These are phyloP conservation scores for Heliconius sara DNA, from an alignment of 2,888 invertebrate species.

Conservation along the genomic window DNA sequence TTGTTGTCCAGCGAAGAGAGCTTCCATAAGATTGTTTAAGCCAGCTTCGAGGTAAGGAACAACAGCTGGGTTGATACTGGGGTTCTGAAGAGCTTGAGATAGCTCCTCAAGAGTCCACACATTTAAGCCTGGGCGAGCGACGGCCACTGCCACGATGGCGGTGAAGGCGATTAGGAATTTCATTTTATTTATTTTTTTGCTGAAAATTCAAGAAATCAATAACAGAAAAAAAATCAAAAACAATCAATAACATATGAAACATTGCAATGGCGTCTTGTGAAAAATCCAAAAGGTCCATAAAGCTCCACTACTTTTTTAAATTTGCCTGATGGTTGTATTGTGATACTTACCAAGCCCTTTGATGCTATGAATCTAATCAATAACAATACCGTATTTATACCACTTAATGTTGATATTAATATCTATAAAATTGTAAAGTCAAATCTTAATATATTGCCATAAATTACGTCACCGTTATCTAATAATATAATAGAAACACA, in stretches of 20 bases:
- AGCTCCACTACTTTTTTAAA: too few relatives aligned
- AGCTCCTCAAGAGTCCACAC: constrained; percentile 38
- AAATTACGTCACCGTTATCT: not conserved
- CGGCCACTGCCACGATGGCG: constrained; percentile 59
- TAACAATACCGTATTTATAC: constrained; percentile 34
- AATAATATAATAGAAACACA: not conserved
- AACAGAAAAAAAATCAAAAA: too few relatives aligned
- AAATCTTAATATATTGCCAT: not conserved
- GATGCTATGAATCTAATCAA: constrained; percentile 30
- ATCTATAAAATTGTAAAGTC: not conserved
- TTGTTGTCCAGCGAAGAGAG: constrained; percentile 56
- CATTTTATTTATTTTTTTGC: constrained; percentile 55
- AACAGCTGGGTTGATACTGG: constrained; percentile 57
- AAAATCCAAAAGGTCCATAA: too few relatives aligned
- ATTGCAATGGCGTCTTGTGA: too few relatives aligned
- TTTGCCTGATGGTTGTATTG: too few relatives aligned
- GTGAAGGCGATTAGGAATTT: constrained; percentile 69
- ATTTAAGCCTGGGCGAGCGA: constrained; percentile 15
- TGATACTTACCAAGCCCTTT: constrained; percentile 42
- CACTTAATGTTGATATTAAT: not conserved
- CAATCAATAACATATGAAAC: not conserved
- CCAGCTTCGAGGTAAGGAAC: constrained; percentile 61
- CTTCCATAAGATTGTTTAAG: constrained; percentile 59
- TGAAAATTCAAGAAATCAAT: constrained; percentile 12
- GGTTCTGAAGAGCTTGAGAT: constrained; percentile 56